phyloP scores from a whole-genome alignment of 2,797 vertebrate genomes.

The Mareca penelope region DNA sequence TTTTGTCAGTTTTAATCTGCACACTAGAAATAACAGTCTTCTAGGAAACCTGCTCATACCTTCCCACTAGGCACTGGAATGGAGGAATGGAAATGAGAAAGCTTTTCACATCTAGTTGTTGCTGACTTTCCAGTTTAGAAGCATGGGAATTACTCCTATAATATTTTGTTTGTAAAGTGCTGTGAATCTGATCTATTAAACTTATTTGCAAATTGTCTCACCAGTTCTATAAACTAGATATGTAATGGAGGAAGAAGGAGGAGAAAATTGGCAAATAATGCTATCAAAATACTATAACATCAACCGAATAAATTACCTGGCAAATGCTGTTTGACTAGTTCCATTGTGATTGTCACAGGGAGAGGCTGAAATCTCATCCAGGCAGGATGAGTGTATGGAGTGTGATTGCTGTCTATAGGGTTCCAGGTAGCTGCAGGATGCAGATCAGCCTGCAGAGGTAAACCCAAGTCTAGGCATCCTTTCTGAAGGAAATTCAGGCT shows the following conservation, averaged over 20 bases:
- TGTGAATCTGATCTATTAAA: conserved; percentile 31
- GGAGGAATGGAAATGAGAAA: background rate
- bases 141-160: background rate
- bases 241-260: background rate
- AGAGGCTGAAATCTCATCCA: background rate
- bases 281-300: background rate
- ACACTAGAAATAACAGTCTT: background rate
- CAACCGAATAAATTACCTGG: background rate
- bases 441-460: background rate
- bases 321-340: background rate
- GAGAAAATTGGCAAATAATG: background rate
- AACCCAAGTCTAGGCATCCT: background rate
- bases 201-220: conserved; percentile 40
- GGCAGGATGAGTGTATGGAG: background rate
- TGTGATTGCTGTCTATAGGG: background rate
- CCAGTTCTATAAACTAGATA: background rate
- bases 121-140: background rate
- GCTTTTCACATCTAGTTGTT: background rate
- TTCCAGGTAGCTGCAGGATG: background rate
- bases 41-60: background rate
- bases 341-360: background rate
- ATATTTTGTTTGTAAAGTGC: background rate
- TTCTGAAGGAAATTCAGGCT: background rate
- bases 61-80: background rate
- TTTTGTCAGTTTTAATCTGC: background rate